Percentiles rank a stretch among this genome's conserved stretches.
These are phyloP conservation scores for Stenopsyche tienmushanensis DNA, from an alignment of 1,140 invertebrate species.

Conservation along the genomic window DNA sequence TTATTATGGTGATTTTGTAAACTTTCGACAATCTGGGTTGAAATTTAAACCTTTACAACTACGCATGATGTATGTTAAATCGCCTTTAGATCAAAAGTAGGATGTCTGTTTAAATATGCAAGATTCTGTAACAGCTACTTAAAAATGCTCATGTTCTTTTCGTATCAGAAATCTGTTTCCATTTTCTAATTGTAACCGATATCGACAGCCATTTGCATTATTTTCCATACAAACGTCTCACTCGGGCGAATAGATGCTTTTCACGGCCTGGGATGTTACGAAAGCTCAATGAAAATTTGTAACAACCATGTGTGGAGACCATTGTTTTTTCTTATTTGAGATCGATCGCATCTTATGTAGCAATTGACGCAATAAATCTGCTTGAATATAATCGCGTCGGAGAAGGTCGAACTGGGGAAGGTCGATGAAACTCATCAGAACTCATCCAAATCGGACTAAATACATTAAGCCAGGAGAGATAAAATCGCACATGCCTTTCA, in stretches of 20 bases:
- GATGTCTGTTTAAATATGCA: too few species aligned
- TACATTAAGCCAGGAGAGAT: not conserved
- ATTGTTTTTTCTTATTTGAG: not conserved
- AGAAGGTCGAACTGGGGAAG: not conserved
- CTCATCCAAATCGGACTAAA: not conserved
- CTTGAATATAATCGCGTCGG: not conserved
- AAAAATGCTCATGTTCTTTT: too few species aligned
- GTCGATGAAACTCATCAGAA: not conserved
- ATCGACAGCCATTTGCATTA: conserved; percentile 13
- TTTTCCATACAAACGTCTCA: conserved; percentile 8
- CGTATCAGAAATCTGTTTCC: too few species aligned
- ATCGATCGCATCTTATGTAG: not conserved
- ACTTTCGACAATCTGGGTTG: too few species aligned
- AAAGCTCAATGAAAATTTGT: not conserved
- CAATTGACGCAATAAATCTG: not conserved
- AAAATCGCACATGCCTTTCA: not conserved
- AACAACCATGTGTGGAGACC: conserved; percentile 1
- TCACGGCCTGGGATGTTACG: not conserved
- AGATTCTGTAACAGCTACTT: too few species aligned
- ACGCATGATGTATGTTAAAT: too few species aligned
- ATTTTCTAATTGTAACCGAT: too few species aligned
- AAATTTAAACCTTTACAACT: too few species aligned
- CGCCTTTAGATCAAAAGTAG: too few species aligned
- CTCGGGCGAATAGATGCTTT: not conserved
- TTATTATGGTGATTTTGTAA: too few species aligned